A percentile compares a stretch with the other conserved stretches of the same genome.
Evolutionary conservation across 2,888 invertebrate genomes (phyloP).

Genomic region (Peribatodes rhomboidaria): DNA sequence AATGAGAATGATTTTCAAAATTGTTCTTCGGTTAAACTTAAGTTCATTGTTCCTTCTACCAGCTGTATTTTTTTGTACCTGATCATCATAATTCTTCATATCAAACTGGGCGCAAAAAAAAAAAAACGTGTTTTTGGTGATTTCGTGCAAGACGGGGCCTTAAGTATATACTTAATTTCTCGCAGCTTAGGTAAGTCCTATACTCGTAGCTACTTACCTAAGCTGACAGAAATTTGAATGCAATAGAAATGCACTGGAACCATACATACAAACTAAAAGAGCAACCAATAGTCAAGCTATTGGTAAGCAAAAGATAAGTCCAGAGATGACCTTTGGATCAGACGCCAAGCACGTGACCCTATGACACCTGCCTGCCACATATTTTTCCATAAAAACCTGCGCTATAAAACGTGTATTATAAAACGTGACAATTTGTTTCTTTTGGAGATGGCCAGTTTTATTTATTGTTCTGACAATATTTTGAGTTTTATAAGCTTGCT

Average conservation of each 20-base stretch:
- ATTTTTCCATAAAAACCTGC: conserved; percentile 32
- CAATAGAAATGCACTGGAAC: neutral
- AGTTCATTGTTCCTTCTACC: too few relatives aligned
- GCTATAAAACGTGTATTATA: conserved; percentile 18
- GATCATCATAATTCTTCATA: too few relatives aligned
- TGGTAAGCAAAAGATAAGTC: conserved; percentile 8
- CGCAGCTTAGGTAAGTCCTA: too few relatives aligned
- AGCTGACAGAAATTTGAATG: too few relatives aligned
- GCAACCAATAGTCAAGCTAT: neutral
- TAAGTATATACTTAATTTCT: too few relatives aligned
- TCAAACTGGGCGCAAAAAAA: too few relatives aligned
- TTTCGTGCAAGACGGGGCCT: too few relatives aligned
- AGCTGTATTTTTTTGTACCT: too few relatives aligned
- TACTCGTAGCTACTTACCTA: too few relatives aligned
- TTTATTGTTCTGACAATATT: conserved; percentile 8
- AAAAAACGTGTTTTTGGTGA: too few relatives aligned
- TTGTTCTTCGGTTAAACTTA: too few relatives aligned
- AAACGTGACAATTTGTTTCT: conserved; percentile 19
- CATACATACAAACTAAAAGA: neutral
- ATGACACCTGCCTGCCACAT: conserved; percentile 38
- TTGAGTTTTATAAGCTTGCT: conserved; percentile 13
- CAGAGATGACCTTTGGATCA: conserved; percentile 28
- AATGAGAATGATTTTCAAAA: too few relatives aligned
- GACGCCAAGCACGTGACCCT: conserved; percentile 27
- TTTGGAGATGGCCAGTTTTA: conserved; percentile 7